These are phyloP conservation scores for Erebia aethiops DNA, from an alignment of 2,888 invertebrate species.

Conservation along the genomic window DNA sequence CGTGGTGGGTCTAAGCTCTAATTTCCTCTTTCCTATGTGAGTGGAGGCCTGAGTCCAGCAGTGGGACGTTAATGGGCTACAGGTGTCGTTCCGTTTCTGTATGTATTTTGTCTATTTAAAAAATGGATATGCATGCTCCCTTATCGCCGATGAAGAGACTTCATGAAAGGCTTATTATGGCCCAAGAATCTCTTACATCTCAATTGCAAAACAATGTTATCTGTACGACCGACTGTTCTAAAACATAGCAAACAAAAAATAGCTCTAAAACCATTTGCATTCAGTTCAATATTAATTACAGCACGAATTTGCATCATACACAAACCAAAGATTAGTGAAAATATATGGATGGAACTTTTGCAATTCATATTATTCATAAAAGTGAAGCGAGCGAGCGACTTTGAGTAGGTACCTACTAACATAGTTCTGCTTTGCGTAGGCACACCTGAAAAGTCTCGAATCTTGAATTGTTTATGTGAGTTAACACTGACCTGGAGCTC, in stretches of 20 bases:
- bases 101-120: too few species aligned
- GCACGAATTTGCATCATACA: slow-evolving; percentile 40
- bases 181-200: slow-evolving; percentile 66
- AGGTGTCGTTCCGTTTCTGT: too few species aligned
- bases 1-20: too few species aligned
- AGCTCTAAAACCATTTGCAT: slow-evolving; percentile 40
- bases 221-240: slow-evolving; percentile 47
- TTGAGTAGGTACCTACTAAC: not conserved
- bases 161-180: slow-evolving; percentile 66
- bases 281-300: slow-evolving; percentile 44
- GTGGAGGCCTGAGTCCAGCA: too few species aligned
- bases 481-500: too few species aligned
- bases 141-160: slow-evolving; percentile 42
- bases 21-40: too few species aligned
- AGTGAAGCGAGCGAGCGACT: not conserved
- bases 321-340: not conserved
- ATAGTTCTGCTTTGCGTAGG: not conserved
- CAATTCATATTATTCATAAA: not conserved
- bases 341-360: not conserved
- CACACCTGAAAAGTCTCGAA: not conserved
- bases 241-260: slow-evolving; percentile 41
- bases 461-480: not conserved
- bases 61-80: too few species aligned
- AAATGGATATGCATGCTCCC: too few species aligned
- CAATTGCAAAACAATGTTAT: slow-evolving; percentile 74